Base-by-base conservation (phyloP, 2,888 invertebrate genomes). In the Drosophila leonis region DNA sequence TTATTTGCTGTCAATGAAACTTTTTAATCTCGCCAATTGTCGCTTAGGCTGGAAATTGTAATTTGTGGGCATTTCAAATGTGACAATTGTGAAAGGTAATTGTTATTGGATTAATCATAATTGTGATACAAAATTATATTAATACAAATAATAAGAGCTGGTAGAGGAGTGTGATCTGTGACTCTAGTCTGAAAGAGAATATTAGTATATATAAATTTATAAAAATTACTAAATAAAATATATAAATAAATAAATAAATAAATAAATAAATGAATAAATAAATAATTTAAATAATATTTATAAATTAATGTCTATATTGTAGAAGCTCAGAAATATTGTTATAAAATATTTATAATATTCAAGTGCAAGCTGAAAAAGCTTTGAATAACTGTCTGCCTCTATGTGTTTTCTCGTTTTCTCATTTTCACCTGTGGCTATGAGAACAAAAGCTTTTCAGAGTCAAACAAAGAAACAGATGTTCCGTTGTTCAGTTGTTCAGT, bases 1-100 rank as follows among this genome's bases (percentile, higher is more conserved):
- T 37, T n/a, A 15, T 35, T 7, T 42, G 65, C 46, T 62, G 57
- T 42, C 41, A 44, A 20, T n/a, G 12, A 31, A 41, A 31, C 12
- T 18, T 31, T 27, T 37, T 31, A 15, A 15, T n/a, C 31, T 49
- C n/a, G 0, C 6, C 27, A 10, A 29, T 48, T 18, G 13, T 31
- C 31, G 24, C n/a, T 24, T 8, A 4, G 39, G 20, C 27, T 18
- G n/a, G 4, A 13, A 13, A 24, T 24, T 20, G 20, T 20, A 15
- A 31, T 51, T 24, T 49, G 9, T 49, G 0, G 12, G n/a, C 2
- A n/a, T 31, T 35, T 9, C 1, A 20, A 20, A 9, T 18, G 18
- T 1, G 18, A 13, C 18, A 12, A 49, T n/a, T 29, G 4, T 4
- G 48, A 1, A 12, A 12, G 18, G 6, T n/a, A 31, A 18, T 15